phyloP scores from a whole-genome alignment of 2,888 invertebrate genomes.

The Ectropis crepuscularia region DNA sequence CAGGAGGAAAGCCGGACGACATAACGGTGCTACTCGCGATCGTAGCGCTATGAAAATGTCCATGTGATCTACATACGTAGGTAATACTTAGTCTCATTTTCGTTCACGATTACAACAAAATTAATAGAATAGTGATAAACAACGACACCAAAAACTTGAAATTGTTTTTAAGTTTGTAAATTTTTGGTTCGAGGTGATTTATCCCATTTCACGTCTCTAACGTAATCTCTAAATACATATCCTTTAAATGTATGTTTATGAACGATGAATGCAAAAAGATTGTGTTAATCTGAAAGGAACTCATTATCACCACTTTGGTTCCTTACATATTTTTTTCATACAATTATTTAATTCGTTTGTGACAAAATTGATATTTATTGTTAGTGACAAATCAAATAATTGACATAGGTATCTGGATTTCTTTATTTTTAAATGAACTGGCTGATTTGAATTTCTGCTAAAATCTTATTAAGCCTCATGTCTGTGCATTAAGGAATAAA shows the following conservation, averaged over 20 bases:
- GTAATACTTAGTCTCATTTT: constrained; percentile 63
- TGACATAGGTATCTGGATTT: constrained; percentile 2
- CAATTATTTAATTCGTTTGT: too few species aligned
- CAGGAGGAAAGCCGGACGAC: constrained; percentile 99
- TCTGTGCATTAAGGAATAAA: not conserved
- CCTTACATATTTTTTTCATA: too few species aligned
- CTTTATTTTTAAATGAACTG: constrained; percentile 4
- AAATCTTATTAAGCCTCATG: not conserved
- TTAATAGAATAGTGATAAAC: constrained; percentile 64
- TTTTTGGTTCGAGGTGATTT: constrained; percentile 23
- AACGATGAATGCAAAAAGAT: too few species aligned
- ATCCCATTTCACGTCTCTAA: constrained; percentile 18
- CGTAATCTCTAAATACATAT: too few species aligned
- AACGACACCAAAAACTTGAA: constrained; percentile 71
- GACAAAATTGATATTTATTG: not conserved
- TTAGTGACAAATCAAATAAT: constrained; percentile 1
- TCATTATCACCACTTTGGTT: too few species aligned
- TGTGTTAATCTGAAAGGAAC: too few species aligned
- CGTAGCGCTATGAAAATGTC: constrained; percentile 90
- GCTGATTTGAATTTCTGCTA: not conserved
- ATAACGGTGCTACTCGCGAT: constrained; percentile 98
- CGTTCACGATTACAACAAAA: constrained; percentile 62
- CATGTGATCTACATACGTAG: constrained; percentile 66
- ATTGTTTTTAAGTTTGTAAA: constrained; percentile 37
- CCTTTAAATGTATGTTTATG: too few species aligned